Evolutionary conservation across 2,113 vertebrate genomes (phyloP), one percentile per base, ranked within the genome.

Genomic region (Pterocles orientalis): DNA sequence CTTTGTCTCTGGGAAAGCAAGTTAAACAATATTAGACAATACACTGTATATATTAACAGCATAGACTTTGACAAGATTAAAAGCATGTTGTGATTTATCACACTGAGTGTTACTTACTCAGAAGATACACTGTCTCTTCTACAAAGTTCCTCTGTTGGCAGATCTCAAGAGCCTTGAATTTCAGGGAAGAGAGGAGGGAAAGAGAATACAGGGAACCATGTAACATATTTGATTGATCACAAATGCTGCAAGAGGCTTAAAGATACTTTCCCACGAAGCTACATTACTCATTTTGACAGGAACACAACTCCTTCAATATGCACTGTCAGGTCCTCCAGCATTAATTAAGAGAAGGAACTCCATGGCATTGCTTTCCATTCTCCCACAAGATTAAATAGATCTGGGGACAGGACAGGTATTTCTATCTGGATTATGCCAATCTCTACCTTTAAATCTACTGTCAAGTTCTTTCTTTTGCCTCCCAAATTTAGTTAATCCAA

Each of bases 141-240:
- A 99, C 99, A 95, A 99, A 99, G 97, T 99, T 99, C 93, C 99
- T 99, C 98, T 99, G 99, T 78, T 99, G 99, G 96, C 99, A 99
- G 95, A 99, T 99, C 97, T 99, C 99, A 81, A 99, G 98, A 96
- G 99, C 99, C 99, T 99, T 97, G 71, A 87, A 93, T 92, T 68
- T 87, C 92, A 95, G 53, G 29, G 92, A 66, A 72, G 89, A 19
- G 20, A 75, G 31, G 48, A 84, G 54, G 68, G 33, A 61, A 97
- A 65, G 33, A 97, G 77, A 97, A 87, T 45, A 73, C 10, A 57
- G 25, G 18, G 64, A 90, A 96, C 6, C 9, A 82, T 29, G 60
- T 80, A 88, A 93, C 56, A 61, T n/a, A 86, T 69, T 64, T 60
- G 64, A 76, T 80, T 84, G 57, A 85, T 69, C 51, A 81, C 25